These are phyloP conservation scores for Heteronetta atricapilla DNA, from an alignment of 2,113 vertebrate species.

Conservation along the genomic window DNA sequence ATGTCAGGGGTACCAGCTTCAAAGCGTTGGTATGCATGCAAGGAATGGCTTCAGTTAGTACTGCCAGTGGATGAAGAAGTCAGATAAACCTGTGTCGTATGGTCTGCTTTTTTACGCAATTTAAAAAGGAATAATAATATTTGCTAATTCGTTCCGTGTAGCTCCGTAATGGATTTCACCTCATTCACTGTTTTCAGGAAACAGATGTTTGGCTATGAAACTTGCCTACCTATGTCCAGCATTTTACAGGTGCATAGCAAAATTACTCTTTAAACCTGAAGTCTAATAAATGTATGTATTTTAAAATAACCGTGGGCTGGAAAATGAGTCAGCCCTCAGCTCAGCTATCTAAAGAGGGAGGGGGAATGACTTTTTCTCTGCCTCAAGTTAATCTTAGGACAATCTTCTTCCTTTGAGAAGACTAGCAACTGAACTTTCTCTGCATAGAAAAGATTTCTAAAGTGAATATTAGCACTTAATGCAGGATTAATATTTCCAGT, in stretches of 20 bases:
- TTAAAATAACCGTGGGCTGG: neutral
- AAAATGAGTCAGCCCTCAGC: neutral
- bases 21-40: neutral
- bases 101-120: neutral
- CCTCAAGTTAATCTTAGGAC: neutral
- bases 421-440: neutral
- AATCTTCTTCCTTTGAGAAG: neutral
- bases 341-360: neutral
- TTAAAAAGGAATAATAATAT: neutral
- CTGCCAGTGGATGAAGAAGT: neutral
- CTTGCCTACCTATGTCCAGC: neutral
- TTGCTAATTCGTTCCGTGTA: neutral
- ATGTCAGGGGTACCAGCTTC: neutral
- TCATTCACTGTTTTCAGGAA: neutral
- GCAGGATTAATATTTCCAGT: neutral
- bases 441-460: neutral
- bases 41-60: neutral
- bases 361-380: neutral
- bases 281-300: neutral
- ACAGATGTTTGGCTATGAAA: neutral
- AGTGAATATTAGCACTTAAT: constrained; percentile 1
- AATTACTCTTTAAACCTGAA: neutral
- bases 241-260: neutral
- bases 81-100: neutral
- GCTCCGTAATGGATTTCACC: neutral